Conservation (phyloP, 1,140 invertebrate genomes). For the Aphelinus atriplicis region DNA sequence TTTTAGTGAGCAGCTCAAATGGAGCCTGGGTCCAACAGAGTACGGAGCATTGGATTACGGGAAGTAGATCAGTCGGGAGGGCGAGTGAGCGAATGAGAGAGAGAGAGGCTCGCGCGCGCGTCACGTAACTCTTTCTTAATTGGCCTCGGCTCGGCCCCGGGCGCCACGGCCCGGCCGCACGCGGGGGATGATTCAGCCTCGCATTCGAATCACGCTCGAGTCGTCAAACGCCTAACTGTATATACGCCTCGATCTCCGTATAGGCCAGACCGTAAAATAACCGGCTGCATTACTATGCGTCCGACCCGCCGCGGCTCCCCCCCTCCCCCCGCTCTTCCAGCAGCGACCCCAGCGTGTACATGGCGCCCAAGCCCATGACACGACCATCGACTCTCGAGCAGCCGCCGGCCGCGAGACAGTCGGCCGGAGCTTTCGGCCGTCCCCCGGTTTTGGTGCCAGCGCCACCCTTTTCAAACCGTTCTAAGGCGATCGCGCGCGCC, state of each 20-base stretch:
- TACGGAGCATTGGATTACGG: constrained; percentile 8
- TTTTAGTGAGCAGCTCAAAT: too few relatives aligned
- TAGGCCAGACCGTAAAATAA: constrained; percentile 22
- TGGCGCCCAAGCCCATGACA: too few relatives aligned
- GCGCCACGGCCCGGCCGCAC: constrained; percentile 1
- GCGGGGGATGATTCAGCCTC: constrained; percentile 40
- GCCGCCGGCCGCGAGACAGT: too few relatives aligned
- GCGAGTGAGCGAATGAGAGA: not conserved
- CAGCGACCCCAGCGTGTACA: too few relatives aligned
- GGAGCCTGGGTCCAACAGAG: too few relatives aligned
- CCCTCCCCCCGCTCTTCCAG: not conserved
- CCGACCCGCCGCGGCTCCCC: not conserved
- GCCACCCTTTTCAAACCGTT: too few relatives aligned
- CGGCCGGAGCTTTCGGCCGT: too few relatives aligned
- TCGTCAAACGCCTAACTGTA: constrained; percentile 49
- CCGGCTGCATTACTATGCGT: constrained; percentile 49
- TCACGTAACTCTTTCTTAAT: constrained; percentile 41
- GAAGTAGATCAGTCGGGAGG: constrained; percentile 12
- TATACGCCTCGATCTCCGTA: constrained; percentile 42
- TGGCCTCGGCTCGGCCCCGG: not conserved
- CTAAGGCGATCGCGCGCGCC: too few relatives aligned
- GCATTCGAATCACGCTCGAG: constrained; percentile 49
- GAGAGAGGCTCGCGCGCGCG: not conserved
- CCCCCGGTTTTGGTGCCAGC: too few relatives aligned
- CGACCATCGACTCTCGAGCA: too few relatives aligned